phyloP scores from a whole-genome alignment of 2,888 invertebrate species.

The Eristalis pertinax region DNA sequence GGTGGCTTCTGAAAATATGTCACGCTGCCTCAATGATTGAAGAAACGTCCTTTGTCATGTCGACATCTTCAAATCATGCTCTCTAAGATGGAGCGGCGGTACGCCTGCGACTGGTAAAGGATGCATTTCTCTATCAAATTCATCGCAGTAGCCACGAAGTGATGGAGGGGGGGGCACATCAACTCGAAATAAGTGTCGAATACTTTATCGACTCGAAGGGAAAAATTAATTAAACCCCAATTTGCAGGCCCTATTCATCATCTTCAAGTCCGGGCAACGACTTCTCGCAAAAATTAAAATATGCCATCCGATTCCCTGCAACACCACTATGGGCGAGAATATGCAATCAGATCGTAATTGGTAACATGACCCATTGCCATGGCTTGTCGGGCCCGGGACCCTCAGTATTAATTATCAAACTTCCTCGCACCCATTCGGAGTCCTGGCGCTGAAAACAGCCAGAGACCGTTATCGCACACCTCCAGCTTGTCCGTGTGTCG shows the following conservation, averaged over 20 bases:
- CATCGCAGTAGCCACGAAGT: too few relatives aligned
- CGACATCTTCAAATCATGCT: background rate
- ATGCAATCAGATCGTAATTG: conserved; percentile 27
- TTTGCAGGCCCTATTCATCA: background rate
- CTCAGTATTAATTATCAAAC: conserved; percentile 38
- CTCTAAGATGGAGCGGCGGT: too few relatives aligned
- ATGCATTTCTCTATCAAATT: too few relatives aligned
- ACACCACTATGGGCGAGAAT: background rate
- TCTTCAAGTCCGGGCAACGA: background rate
- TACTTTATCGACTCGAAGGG: background rate
- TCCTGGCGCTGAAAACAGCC: background rate
- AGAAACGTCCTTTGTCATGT: background rate
- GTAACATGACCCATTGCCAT: conserved; percentile 11
- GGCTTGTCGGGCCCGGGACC: background rate
- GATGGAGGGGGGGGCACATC: too few relatives aligned
- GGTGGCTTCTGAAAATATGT: background rate
- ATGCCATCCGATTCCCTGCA: background rate
- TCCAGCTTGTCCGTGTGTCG: background rate
- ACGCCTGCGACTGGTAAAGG: too few relatives aligned
- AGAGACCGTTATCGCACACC: background rate
- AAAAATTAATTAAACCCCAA: background rate
- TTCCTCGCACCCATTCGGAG: background rate
- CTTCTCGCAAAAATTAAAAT: background rate
- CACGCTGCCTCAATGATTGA: background rate
- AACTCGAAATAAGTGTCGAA: background rate